These are phyloP conservation scores for Eulimnadia texana DNA, from an alignment of 1,140 invertebrate species.

Conservation along the genomic window DNA sequence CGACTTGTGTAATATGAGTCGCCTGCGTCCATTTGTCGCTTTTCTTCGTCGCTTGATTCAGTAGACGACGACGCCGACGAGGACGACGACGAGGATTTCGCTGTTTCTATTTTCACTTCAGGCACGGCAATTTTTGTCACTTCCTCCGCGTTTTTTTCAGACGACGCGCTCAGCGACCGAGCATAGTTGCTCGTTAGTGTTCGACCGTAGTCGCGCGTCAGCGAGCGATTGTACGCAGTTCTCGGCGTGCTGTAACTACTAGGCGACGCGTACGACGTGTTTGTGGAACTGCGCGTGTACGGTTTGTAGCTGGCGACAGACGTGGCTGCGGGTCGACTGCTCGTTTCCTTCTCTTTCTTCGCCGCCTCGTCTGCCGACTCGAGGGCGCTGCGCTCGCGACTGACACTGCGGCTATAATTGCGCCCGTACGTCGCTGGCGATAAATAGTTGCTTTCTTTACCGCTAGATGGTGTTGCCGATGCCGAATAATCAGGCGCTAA, in stretches of 20 bases:
- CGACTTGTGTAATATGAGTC: not conserved
- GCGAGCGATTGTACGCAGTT: not conserved
- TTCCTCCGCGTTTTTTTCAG: not conserved
- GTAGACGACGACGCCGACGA: no score
- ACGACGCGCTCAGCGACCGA: not conserved
- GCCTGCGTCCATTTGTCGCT: not conserved
- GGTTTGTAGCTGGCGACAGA: conserved; percentile 6
- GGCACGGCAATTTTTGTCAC: not conserved
- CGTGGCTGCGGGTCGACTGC: not conserved
- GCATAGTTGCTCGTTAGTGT: not conserved
- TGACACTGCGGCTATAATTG: conserved; percentile 5
- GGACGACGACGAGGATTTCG: no score
- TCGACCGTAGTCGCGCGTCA: not conserved
- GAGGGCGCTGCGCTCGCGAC: conserved; percentile 1
- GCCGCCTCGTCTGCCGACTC: not conserved
- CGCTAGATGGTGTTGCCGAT: conserved; percentile 3
- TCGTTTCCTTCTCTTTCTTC: not conserved
- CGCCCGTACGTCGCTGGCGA: conserved; percentile 3
- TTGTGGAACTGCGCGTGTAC: conserved; percentile 6
- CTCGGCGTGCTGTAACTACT: conserved; percentile 7
- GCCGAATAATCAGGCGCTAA: no score
- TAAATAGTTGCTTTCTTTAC: conserved; percentile 5
- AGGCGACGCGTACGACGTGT: not conserved
- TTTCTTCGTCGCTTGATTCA: not conserved
- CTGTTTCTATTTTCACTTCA: not conserved